These are phyloP conservation scores for Glomeris maerens DNA, from an alignment of 1,140 invertebrate genomes.

Conservation along the genomic window DNA sequence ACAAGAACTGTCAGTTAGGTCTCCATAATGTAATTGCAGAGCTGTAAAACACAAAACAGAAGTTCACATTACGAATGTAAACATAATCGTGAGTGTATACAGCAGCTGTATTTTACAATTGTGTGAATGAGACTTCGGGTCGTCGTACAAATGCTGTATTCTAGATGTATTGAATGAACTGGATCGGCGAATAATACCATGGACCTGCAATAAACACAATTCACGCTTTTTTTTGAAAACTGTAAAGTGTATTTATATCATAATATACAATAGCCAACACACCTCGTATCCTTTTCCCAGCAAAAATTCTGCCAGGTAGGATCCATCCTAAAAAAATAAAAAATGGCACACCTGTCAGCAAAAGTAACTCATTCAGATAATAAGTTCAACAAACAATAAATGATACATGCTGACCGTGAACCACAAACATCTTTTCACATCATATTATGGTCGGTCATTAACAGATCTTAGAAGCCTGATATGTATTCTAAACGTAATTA, in stretches of 20 bases:
- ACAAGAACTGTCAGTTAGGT: conserved; percentile 96
- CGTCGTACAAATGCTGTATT: conserved; percentile 89
- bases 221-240: conserved; percentile 5
- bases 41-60: conserved; percentile 24
- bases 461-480: too few species aligned
- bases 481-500: too few species aligned
- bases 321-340: conserved; percentile 71
- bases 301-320: conserved; percentile 92
- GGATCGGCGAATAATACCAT: conserved; percentile 85
- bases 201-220: conserved; percentile 41
- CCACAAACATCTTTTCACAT: too few species aligned
- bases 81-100: too few species aligned
- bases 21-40: conserved; percentile 96
- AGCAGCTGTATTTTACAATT: conserved; percentile 20
- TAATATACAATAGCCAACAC: conserved; percentile 14
- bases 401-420: too few species aligned
- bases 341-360: too few species aligned
- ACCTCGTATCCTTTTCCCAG: conserved; percentile 81
- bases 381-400: too few species aligned
- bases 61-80: neutral
- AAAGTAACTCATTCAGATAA: too few species aligned
- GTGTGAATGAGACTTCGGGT: conserved; percentile 62
- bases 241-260: conserved; percentile 1
- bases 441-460: too few species aligned
- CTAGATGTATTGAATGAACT: conserved; percentile 93